These are phyloP conservation scores for Himalopsyche kuldschensis DNA, from an alignment of 2,888 invertebrate genomes.

Conservation along the genomic window DNA sequence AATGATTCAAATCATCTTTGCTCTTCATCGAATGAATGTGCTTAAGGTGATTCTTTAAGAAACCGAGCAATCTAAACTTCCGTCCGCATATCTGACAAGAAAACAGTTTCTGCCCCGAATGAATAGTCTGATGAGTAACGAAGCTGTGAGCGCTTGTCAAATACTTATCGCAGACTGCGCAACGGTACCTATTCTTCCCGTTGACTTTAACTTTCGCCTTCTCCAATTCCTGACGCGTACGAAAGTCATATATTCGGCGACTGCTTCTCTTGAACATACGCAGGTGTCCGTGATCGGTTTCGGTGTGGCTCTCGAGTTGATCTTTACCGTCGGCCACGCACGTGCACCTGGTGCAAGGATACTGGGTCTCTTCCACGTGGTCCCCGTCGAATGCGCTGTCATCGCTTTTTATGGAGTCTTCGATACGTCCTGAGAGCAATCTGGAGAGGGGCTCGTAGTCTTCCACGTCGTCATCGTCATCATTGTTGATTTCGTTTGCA, in stretches of 20 bases:
- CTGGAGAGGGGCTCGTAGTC: slow-evolving; percentile 27
- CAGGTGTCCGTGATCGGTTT: neutral
- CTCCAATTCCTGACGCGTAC: slow-evolving; percentile 50
- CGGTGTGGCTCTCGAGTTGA: slow-evolving; percentile 21
- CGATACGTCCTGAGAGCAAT: neutral
- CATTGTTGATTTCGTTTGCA: neutral
- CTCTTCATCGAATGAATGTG: slow-evolving; percentile 29
- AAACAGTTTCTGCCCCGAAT: slow-evolving; percentile 67
- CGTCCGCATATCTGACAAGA: slow-evolving; percentile 66
- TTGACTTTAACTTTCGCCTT: slow-evolving; percentile 48
- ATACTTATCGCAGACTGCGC: slow-evolving; percentile 61
- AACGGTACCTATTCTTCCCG: slow-evolving; percentile 61
- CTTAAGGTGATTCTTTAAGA: slow-evolving; percentile 34
- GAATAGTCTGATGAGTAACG: slow-evolving; percentile 64
- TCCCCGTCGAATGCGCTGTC: neutral
- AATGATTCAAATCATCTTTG: slow-evolving; percentile 14
- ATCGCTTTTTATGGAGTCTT: neutral
- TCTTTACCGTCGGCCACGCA: slow-evolving; percentile 7
- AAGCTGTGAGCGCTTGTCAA: slow-evolving; percentile 66
- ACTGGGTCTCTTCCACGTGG: neutral
- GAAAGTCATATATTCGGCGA: slow-evolving; percentile 41
- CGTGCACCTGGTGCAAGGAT: slow-evolving; percentile 28
- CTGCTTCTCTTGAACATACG: slow-evolving; percentile 29
- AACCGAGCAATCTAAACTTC: slow-evolving; percentile 30
- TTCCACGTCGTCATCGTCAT: slow-evolving; percentile 6